Percentiles rank a stretch among this genome's conserved stretches.
Conservation (phyloP, 1,140 invertebrate species). For the Carposina sasakii region DNA sequence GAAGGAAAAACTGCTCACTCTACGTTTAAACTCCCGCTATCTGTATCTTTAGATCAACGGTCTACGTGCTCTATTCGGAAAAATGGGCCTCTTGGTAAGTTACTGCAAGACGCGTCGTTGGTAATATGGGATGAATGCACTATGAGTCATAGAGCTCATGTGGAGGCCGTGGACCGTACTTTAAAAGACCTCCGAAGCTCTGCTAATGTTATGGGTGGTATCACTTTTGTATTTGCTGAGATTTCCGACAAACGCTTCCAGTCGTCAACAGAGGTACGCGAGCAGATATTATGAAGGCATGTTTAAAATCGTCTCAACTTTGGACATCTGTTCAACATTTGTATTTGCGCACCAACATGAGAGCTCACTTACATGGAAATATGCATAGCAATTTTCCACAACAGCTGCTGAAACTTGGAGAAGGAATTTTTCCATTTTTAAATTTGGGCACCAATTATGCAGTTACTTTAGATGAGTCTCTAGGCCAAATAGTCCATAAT, state of each 20-base stretch:
- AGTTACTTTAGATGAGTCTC: slow-evolving; percentile 26
- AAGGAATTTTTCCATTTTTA: slow-evolving; percentile 40
- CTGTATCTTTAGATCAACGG: slow-evolving; percentile 13
- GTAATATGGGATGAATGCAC: slow-evolving; percentile 46
- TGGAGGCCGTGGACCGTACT: too few relatives aligned
- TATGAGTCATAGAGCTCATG: too few relatives aligned
- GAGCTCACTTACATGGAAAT: slow-evolving; percentile 39
- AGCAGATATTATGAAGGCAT: too few relatives aligned
- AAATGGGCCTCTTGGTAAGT: slow-evolving; percentile 30
- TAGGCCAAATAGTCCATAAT: slow-evolving; percentile 25
- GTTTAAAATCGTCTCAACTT: too few relatives aligned
- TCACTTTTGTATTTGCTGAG: too few relatives aligned
- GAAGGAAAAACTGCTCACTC: slow-evolving; percentile 19
- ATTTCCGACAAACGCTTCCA: too few relatives aligned
- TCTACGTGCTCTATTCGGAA: slow-evolving; percentile 48
- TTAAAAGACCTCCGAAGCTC: too few relatives aligned
- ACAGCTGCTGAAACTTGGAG: slow-evolving; percentile 43
- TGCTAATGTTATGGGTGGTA: too few relatives aligned
- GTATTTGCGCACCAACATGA: slow-evolving; percentile 54
- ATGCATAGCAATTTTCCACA: slow-evolving; percentile 37
- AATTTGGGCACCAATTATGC: slow-evolving; percentile 19
- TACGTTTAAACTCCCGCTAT: slow-evolving; percentile 21
- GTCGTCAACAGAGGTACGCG: too few relatives aligned
- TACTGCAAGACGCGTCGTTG: slow-evolving; percentile 33
- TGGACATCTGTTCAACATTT: slow-evolving; percentile 39